phyloP scores from a whole-genome alignment of 2,113 vertebrate species.

The Brachyhypopomus occidentalis region DNA sequence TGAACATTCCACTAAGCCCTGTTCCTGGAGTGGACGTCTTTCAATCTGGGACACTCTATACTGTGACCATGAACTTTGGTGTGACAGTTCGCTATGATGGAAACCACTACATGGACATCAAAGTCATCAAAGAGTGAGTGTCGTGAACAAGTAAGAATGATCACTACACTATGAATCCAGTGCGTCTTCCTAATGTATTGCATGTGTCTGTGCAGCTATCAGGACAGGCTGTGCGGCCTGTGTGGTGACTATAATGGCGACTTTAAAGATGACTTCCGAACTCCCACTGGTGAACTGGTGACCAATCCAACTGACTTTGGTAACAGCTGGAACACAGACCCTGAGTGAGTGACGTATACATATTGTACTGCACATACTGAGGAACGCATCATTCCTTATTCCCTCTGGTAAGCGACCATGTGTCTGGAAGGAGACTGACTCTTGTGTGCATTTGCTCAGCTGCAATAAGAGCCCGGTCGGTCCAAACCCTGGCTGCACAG shows the following conservation, averaged over 20 bases:
- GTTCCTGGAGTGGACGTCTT: conserved; percentile 49
- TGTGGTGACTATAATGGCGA: conserved; percentile 75
- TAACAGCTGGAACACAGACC: conserved; percentile 75
- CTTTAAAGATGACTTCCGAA: conserved; percentile 73
- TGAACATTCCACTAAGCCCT: conserved; percentile 54
- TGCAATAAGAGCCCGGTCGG: conserved; percentile 69
- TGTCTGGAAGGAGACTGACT: background rate
- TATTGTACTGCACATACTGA: background rate
- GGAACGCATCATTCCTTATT: background rate
- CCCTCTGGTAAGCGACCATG: background rate
- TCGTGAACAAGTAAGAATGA: background rate
- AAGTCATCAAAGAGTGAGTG: conserved; percentile 75
- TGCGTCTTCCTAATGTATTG: background rate
- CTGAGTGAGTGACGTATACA: conserved; percentile 62
- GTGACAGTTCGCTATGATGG: conserved; percentile 77
- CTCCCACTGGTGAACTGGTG: conserved; percentile 67
- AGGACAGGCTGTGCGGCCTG: conserved; percentile 71
- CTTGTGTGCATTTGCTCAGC: conserved; percentile 51
- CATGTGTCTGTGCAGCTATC: conserved; percentile 62
- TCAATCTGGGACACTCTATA: conserved; percentile 53
- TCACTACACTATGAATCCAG: background rate
- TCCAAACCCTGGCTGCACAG: conserved; percentile 65
- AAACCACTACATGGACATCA: conserved; percentile 74
- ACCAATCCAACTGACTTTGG: conserved; percentile 69
- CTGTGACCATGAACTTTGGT: conserved; percentile 66